Base-by-base conservation (phyloP, 2,797 vertebrate genomes). In the Pygocentrus nattereri region DNA sequence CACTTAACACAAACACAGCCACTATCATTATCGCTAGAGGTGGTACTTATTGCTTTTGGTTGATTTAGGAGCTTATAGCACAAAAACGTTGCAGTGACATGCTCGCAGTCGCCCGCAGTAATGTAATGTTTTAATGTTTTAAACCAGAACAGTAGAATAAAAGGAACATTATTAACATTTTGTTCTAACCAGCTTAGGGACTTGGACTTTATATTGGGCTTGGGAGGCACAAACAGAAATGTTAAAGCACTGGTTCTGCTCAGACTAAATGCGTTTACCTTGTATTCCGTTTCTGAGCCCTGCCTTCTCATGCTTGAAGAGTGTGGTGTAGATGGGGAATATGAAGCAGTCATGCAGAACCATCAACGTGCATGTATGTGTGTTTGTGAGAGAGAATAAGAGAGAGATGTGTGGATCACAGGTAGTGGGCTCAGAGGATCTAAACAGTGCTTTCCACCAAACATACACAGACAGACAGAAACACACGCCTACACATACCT, bases 311-410 rank as follows among this genome's bases (percentile, higher is more conserved):
- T 27, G 64, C 19, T 65, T 11, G 16, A 69, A 54, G 21, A 69
- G 44, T n/a, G 27, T 41, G 31, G 30, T 69, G 64, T 13, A 44
- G 74, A 65, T n/a, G 50, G 76, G 30, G 19, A 41, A 25, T 67
- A 41, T 68, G 62, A 18, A 65, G 62, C 68, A 68, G 62, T 54
- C 41, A 38, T 34, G 23, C 34, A 67, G 74, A 31, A 54, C 10
- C 8, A 56, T 41, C 19, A 38, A 25, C 73, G 49, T n/a, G 11
- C 38, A 72, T 38, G 52, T 27, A 12, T 62, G 25, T 62, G 61
- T 62, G 61, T 62, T 23, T 58, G 52, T 62, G 56, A 8, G 12
- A 23, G 74, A 34, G 8, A 44, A 23, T 73, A 27, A n/a, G 23
- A 64, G 68, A 72, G 54, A 23, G n/a, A 58, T 49, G 49, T 73